phyloP scores from a whole-genome alignment of 2,797 vertebrate genomes.

The Pipistrellus pipistrellus region DNA sequence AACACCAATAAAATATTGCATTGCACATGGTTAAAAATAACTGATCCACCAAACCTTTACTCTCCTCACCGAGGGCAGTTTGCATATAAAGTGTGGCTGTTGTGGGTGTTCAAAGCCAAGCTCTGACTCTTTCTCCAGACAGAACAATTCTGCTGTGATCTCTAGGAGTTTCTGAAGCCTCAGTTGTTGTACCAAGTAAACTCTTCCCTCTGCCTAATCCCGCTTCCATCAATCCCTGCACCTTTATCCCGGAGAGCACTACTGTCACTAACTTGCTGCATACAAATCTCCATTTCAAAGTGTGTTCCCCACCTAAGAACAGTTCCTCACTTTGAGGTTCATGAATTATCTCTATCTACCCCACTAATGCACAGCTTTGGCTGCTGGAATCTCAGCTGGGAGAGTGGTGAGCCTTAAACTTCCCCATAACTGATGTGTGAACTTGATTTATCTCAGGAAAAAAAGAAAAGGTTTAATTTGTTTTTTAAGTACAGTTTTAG shows the following conservation, averaged over 20 bases:
- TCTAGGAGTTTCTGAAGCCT: not conserved
- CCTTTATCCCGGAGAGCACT: not conserved
- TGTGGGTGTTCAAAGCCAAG: not conserved
- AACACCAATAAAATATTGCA: not conserved
- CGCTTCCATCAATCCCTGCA: not conserved
- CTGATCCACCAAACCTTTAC: not conserved
- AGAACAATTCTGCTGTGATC: not conserved
- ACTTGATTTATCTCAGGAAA: not conserved
- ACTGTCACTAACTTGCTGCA: not conserved
- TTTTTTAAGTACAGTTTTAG: constrained; percentile 10
- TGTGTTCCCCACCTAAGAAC: not conserved
- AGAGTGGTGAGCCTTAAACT: not conserved
- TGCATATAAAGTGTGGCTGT: not conserved
- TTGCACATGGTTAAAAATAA: not conserved
- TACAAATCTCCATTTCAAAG: not conserved
- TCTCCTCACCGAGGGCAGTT: fast-evolving
- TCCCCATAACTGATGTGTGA: not conserved
- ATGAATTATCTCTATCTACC: not conserved
- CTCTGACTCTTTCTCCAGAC: not conserved
- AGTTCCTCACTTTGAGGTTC: not conserved
- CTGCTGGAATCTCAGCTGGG: not conserved
- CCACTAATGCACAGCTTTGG: not conserved
- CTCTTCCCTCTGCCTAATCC: not conserved
- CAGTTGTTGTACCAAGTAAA: not conserved
- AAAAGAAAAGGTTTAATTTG: not conserved